A percentile compares a stretch with the other conserved stretches of the same genome.
Conservation (phyloP, 2,113 vertebrate species). For the Carassius gibelio region DNA sequence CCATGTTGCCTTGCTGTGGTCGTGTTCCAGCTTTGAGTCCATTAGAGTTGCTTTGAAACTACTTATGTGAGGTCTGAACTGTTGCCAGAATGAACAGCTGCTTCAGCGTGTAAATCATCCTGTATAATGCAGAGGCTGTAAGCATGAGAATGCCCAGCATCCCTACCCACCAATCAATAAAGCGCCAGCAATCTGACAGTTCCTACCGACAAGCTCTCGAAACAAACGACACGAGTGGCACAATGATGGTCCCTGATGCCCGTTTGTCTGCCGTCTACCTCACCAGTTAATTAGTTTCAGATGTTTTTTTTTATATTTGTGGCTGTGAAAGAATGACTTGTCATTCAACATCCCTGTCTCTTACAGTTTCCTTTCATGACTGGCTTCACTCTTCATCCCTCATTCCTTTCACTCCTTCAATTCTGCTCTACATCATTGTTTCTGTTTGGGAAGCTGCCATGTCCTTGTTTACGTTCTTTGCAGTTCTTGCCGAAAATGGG, state of each 20-base stretch:
- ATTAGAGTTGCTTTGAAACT: constrained; percentile 51
- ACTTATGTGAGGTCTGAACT: constrained; percentile 40
- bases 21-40: constrained; percentile 38
- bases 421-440: background rate
- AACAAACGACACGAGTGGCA: constrained; percentile 61
- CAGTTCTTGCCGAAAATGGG: background rate
- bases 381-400: constrained; percentile 42
- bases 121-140: constrained; percentile 39
- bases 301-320: constrained; percentile 58
- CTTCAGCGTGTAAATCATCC: constrained; percentile 65
- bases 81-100: constrained; percentile 60
- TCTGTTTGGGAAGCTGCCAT: background rate
- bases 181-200: constrained; percentile 46
- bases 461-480: background rate
- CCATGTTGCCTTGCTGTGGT: constrained; percentile 4
- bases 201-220: constrained; percentile 62
- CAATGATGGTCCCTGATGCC: constrained; percentile 4
- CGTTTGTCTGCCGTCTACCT: constrained; percentile 15
- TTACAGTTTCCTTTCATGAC: constrained; percentile 61
- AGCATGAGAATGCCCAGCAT: constrained; percentile 53
- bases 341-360: constrained; percentile 51
- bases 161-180: constrained; percentile 52
- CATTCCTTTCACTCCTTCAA: constrained; percentile 21
- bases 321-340: constrained; percentile 45
- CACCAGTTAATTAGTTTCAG: constrained; percentile 32